phyloP scores from a whole-genome alignment of 2,797 vertebrate species.

The Thaleichthys pacificus region DNA sequence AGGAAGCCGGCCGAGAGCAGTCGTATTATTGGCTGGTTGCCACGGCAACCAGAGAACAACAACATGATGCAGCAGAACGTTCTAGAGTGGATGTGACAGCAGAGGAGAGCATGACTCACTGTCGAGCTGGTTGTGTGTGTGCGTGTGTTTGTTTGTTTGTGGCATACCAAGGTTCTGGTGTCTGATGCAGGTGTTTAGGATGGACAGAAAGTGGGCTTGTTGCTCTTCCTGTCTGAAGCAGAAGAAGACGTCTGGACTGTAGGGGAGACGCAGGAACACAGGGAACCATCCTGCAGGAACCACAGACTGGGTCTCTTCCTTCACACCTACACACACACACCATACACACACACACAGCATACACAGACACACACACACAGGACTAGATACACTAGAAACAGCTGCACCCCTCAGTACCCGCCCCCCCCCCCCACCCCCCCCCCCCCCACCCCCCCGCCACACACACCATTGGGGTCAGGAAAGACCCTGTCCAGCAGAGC shows the following conservation, averaged over 20 bases:
- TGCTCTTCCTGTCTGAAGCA: slow-evolving; percentile 74
- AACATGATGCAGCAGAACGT: not conserved
- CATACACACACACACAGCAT: too few species aligned
- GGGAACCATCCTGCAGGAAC: slow-evolving; percentile 74
- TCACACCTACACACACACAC: slow-evolving; percentile 63
- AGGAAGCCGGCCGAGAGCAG: not conserved
- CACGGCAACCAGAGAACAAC: not conserved
- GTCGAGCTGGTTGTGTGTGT: too few species aligned
- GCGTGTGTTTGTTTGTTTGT: too few species aligned
- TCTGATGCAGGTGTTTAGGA: slow-evolving; percentile 81
- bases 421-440: too few species aligned
- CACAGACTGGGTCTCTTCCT: slow-evolving; percentile 69
- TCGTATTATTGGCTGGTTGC: slow-evolving; percentile 6
- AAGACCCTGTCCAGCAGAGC: slow-evolving; percentile 80
- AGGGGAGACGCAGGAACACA: slow-evolving; percentile 85
- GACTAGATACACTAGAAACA: too few species aligned
- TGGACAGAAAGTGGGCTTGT: slow-evolving; percentile 74
- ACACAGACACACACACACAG: too few species aligned
- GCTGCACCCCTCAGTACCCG: too few species aligned
- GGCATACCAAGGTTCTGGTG: slow-evolving; percentile 80
- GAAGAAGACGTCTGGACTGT: slow-evolving; percentile 79
- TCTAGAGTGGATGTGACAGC: too few species aligned
- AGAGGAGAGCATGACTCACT: too few species aligned
- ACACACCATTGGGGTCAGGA: slow-evolving; percentile 51
- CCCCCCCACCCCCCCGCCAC: not conserved